phyloP scores from a whole-genome alignment of 2,888 invertebrate species.

The Ommatoiulus sabulosus region DNA sequence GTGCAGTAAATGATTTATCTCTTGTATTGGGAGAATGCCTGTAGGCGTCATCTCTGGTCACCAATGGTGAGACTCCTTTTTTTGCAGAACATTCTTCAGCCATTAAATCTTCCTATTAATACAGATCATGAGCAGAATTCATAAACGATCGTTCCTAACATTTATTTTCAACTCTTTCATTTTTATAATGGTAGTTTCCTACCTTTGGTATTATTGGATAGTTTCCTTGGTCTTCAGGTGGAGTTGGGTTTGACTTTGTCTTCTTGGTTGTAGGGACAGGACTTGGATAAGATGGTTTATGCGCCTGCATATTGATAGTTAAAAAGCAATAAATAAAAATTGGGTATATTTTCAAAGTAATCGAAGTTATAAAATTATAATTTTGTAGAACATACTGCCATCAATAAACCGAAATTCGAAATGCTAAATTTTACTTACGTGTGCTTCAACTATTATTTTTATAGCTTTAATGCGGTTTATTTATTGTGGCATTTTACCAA shows the following conservation, averaged over 20 bases:
- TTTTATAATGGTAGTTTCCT: neutral
- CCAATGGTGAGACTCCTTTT: neutral
- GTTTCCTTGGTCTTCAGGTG: neutral
- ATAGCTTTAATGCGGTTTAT: too few relatives aligned
- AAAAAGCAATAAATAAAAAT: neutral
- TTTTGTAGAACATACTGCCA: too few relatives aligned
- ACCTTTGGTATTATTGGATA: conserved; percentile 14
- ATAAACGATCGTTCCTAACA: neutral
- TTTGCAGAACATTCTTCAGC: neutral
- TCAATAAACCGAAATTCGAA: too few relatives aligned
- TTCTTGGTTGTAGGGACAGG: neutral
- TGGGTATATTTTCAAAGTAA: too few relatives aligned
- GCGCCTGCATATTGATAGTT: neutral
- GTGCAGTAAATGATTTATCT: too few relatives aligned
- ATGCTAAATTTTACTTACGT: too few relatives aligned
- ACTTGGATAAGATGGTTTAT: neutral
- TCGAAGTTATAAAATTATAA: too few relatives aligned
- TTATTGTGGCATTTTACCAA: neutral
- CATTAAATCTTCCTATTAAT: neutral
- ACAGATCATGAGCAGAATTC: neutral
- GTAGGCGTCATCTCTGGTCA: neutral
- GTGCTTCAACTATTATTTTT: too few relatives aligned
- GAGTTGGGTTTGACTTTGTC: neutral
- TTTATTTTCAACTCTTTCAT: neutral
- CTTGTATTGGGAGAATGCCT: neutral